Conservation (phyloP, 2,888 invertebrate genomes). For the Coelinius sp. region DNA sequence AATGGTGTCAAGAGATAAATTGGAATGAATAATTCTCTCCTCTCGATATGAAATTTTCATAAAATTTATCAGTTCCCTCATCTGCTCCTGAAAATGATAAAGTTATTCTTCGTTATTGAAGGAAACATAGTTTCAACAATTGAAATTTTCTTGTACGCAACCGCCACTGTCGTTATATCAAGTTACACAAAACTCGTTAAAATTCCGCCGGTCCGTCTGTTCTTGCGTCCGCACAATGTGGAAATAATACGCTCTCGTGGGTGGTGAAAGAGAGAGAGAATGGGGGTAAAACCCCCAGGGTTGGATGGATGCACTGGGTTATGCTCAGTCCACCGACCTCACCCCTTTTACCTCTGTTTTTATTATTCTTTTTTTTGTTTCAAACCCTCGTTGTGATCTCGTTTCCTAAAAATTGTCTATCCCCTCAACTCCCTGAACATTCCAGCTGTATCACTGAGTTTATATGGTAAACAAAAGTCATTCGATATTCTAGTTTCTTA, state of each 20-base stretch:
- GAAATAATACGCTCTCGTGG: constrained; percentile 49
- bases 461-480: constrained; percentile 21
- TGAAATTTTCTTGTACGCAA: constrained; percentile 35
- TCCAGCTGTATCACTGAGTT: constrained; percentile 8
- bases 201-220: constrained; percentile 58
- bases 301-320: constrained; percentile 14
- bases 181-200: constrained; percentile 62
- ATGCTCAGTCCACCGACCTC: constrained; percentile 1
- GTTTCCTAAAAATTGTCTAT: constrained; percentile 24
- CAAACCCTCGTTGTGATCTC: not conserved
- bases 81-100: too few relatives aligned
- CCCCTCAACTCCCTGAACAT: not conserved
- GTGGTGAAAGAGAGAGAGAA: constrained; percentile 37
- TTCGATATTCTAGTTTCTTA: constrained; percentile 5
- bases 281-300: constrained; percentile 14
- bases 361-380: constrained; percentile 7
- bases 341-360: constrained; percentile 11
- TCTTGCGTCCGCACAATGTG: constrained; percentile 56
- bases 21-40: not conserved
- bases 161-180: constrained; percentile 42
- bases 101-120: too few relatives aligned
- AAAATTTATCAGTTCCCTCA: not conserved
- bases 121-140: constrained; percentile 33
- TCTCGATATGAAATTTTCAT: not conserved
- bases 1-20: not conserved